Percentiles rank a stretch among this genome's conserved stretches.
Evolutionary conservation across 2,888 invertebrate genomes (phyloP).

Genomic region (Endotricha flammealis): DNA sequence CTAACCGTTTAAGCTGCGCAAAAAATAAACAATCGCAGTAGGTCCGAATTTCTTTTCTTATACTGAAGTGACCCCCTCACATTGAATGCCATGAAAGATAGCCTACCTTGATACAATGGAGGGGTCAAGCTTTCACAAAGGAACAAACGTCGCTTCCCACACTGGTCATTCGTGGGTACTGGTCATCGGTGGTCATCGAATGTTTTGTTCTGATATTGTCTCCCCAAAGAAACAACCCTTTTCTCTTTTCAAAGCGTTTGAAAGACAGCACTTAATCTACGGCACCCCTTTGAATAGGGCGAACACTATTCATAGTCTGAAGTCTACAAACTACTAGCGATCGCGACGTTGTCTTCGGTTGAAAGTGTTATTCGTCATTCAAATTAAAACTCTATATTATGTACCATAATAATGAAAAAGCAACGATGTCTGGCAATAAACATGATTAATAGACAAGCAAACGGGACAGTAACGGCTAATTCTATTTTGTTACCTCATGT

Average conservation of each 20-base stretch:
- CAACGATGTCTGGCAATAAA: not conserved
- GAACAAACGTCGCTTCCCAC: conserved; percentile 60
- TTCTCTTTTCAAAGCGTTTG: conserved; percentile 42
- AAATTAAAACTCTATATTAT: conserved; percentile 1
- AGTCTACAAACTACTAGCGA: not conserved
- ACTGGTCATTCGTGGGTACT: conserved; percentile 67
- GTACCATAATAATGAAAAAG: not conserved
- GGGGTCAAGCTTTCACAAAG: conserved; percentile 62
- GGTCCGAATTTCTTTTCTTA: conserved; percentile 43
- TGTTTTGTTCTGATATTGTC: conserved; percentile 59
- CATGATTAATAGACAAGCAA: not conserved
- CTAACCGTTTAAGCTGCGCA: conserved; percentile 56
- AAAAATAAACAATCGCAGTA: conserved; percentile 56
- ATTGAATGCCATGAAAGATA: conserved; percentile 41
- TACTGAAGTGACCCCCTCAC: conserved; percentile 51
- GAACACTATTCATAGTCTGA: conserved; percentile 42
- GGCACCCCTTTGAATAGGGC: conserved; percentile 55
- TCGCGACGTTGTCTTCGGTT: not conserved
- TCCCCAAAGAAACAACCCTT: conserved; percentile 56
- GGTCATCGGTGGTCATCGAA: conserved; percentile 73
- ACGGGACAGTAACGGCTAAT: conserved; percentile 3
- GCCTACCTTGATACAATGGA: conserved; percentile 52
- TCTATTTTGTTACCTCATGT: conserved; percentile 6
- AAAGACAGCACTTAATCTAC: conserved; percentile 53
- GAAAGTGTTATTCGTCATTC: not conserved